Evolutionary conservation across 2,797 vertebrate species (phyloP).

Genomic region (Malurus splendens): DNA sequence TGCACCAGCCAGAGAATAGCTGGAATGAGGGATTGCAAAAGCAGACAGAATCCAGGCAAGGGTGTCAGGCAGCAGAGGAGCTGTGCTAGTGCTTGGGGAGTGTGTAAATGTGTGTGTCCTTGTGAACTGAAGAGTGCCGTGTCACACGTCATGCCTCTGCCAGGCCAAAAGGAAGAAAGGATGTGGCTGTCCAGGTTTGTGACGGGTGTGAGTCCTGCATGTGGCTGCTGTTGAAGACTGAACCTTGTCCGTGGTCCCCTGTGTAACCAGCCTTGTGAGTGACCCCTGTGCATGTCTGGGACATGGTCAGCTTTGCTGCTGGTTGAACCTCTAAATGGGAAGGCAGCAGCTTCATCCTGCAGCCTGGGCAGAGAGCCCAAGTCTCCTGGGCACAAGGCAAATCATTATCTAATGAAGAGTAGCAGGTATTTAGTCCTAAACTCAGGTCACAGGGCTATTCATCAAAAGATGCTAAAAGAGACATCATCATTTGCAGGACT

Average conservation of each 20-base stretch:
- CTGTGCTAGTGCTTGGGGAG: rapidly evolving
- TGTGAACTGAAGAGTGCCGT: rapidly evolving
- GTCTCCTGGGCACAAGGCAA: background rate
- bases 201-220: background rate
- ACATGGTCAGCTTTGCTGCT: background rate
- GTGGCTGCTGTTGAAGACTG: background rate
- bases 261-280: rapidly evolving
- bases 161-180: background rate
- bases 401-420: background rate
- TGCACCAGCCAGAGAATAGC: background rate
- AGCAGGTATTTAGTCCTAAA: background rate
- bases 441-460: background rate
- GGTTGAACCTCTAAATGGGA: background rate
- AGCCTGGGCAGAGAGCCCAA: background rate
- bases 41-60: background rate
- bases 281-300: background rate
- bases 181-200: background rate
- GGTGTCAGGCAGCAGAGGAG: rapidly evolving
- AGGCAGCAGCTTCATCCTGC: background rate
- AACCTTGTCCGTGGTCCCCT: background rate
- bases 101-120: rapidly evolving
- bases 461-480: background rate
- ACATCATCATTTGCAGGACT: background rate
- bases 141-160: background rate
- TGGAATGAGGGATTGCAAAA: background rate